A percentile compares a stretch with the other conserved stretches of the same genome.
Conservation (phyloP, 30 jellyfish, hydroid and myxozoan genomes). For the Hydra vulgaris region DNA sequence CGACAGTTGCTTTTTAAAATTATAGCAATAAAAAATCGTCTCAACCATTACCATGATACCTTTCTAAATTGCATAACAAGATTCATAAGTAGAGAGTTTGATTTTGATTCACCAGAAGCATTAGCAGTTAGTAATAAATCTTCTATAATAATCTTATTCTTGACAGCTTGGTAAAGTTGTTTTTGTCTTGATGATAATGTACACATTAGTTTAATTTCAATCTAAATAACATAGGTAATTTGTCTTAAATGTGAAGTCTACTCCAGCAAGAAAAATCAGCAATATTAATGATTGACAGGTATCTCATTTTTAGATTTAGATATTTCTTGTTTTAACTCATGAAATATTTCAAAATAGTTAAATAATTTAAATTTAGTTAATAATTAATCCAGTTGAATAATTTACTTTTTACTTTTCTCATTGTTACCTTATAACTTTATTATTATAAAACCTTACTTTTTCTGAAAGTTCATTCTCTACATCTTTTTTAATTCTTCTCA, state of each 20-base stretch:
- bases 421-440: too few relatives aligned
- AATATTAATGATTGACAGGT: not conserved
- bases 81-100: constrained; percentile 74
- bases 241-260: too few relatives aligned
- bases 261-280: not conserved
- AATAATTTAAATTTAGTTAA: too few relatives aligned
- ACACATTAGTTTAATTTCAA: constrained; percentile 80
- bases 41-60: constrained; percentile 24
- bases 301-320: too few relatives aligned
- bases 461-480: constrained; percentile 95
- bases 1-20: not conserved
- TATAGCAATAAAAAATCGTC: not conserved
- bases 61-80: constrained; percentile 93
- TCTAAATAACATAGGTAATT: constrained; percentile 31
- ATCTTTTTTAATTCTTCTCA: constrained; percentile 84
- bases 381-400: too few relatives aligned
- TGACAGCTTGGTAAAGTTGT: constrained; percentile 74
- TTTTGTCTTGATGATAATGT: constrained; percentile 74
- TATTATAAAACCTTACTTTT: constrained; percentile 29
- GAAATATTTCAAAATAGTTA: too few relatives aligned
- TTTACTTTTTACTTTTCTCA: too few relatives aligned
- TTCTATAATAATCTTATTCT: constrained; percentile 78
- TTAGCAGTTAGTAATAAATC: constrained; percentile 73
- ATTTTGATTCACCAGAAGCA: constrained; percentile 51
- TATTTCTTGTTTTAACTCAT: too few relatives aligned